Conservation (phyloP, 2,888 invertebrate genomes). For the Himalopsyche tibetana region DNA sequence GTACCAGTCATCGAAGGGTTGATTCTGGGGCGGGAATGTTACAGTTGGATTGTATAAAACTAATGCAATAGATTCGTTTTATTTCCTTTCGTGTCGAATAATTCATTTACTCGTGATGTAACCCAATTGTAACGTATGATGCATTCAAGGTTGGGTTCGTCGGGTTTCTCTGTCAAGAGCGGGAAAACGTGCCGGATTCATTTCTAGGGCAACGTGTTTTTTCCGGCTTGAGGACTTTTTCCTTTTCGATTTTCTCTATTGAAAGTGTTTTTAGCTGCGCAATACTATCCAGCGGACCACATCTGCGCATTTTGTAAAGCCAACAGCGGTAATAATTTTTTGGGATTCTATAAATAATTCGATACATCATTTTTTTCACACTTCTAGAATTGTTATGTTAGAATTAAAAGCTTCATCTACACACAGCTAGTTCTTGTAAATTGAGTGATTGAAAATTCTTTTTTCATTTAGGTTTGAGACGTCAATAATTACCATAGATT, state of each 20-base stretch:
- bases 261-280: neutral
- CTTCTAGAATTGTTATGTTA: neutral
- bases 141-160: neutral
- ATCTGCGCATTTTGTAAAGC: neutral
- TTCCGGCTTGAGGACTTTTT: constrained; percentile 2
- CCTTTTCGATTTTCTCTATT: neutral
- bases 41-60: no score
- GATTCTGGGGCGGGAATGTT: no score
- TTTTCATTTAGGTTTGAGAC: no score
- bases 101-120: neutral
- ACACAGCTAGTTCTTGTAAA: no score
- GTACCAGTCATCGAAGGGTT: no score
- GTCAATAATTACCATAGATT: no score
- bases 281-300: neutral
- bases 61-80: no score
- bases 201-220: constrained; percentile 28
- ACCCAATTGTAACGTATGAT: constrained; percentile 1
- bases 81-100: neutral
- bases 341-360: neutral
- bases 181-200: constrained; percentile 6
- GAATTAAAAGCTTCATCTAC: neutral
- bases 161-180: constrained; percentile 21
- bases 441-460: no score
- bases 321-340: neutral
- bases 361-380: neutral